Percentiles rank a stretch among this genome's conserved stretches.
Conservation (phyloP, 2,797 vertebrate genomes). For the Pachyuromys duprasi region DNA sequence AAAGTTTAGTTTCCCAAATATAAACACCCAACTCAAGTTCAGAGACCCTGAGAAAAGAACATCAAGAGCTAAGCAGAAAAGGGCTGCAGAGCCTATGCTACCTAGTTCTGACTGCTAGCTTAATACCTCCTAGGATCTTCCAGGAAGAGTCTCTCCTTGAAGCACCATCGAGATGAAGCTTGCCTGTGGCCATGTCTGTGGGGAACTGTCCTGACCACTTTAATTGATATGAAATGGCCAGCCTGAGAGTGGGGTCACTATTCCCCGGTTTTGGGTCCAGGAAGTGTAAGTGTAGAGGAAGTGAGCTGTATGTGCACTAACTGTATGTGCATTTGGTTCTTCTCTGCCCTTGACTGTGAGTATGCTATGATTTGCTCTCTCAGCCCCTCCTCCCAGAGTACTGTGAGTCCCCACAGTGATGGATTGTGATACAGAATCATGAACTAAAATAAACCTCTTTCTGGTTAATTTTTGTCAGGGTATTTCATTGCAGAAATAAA, state of each 20-base stretch:
- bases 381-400: not conserved
- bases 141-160: not conserved
- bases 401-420: too few species aligned
- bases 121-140: not conserved
- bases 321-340: not conserved
- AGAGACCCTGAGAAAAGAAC: not conserved
- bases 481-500: not conserved
- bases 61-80: too few species aligned
- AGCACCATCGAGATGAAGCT: not conserved
- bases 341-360: not conserved
- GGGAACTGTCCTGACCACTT: not conserved
- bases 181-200: not conserved
- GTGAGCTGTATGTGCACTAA: not conserved
- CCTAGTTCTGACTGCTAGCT: not conserved
- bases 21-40: not conserved
- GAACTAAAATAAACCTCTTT: not conserved
- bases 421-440: not conserved
- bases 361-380: not conserved
- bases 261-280: not conserved
- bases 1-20: not conserved
- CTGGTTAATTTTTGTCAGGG: not conserved
- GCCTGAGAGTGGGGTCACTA: not conserved
- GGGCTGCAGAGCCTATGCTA: fast-evolving
- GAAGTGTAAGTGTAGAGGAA: not conserved
- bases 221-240: not conserved